Evolutionary conservation across 2,888 invertebrate genomes (phyloP).

Genomic region (Pediacus dermestoides): DNA sequence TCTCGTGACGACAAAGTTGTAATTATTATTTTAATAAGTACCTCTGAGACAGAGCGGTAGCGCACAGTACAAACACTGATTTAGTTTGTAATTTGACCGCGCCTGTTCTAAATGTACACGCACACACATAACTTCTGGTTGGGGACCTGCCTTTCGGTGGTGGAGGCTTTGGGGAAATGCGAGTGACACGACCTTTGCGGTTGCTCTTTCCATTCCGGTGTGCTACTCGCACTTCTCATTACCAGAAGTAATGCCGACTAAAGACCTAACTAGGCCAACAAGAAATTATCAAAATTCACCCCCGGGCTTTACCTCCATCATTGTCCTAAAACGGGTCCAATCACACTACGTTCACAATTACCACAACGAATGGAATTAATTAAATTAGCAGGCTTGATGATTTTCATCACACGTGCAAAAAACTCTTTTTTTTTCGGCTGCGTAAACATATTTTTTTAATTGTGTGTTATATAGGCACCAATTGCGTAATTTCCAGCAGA

Average conservation of each 20-base stretch:
- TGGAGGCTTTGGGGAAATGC: slow-evolving; percentile 14
- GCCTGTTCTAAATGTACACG: slow-evolving; percentile 1
- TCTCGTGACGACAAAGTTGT: too few species aligned
- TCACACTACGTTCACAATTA: too few species aligned
- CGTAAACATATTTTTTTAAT: too few species aligned
- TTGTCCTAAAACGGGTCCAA: too few species aligned
- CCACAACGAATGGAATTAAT: too few species aligned
- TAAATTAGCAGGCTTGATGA: too few species aligned
- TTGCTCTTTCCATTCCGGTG: slow-evolving; percentile 17
- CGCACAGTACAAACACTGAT: neutral
- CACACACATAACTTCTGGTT: slow-evolving; percentile 1
- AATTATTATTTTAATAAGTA: neutral
- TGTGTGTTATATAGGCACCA: too few species aligned
- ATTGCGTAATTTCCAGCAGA: too few species aligned
- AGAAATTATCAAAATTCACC: slow-evolving; percentile 19
- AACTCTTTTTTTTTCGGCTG: too few species aligned
- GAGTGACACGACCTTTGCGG: slow-evolving; percentile 20
- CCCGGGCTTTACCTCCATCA: too few species aligned
- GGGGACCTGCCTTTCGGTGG: neutral
- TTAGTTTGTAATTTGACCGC: slow-evolving; percentile 2
- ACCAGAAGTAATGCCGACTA: slow-evolving; percentile 19
- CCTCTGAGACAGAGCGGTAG: neutral
- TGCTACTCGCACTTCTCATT: slow-evolving; percentile 14
- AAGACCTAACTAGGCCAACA: slow-evolving; percentile 17
- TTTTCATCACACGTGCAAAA: too few species aligned